Base-by-base conservation (phyloP, 2,797 vertebrate species). In the Halcyon chelicuti region DNA sequence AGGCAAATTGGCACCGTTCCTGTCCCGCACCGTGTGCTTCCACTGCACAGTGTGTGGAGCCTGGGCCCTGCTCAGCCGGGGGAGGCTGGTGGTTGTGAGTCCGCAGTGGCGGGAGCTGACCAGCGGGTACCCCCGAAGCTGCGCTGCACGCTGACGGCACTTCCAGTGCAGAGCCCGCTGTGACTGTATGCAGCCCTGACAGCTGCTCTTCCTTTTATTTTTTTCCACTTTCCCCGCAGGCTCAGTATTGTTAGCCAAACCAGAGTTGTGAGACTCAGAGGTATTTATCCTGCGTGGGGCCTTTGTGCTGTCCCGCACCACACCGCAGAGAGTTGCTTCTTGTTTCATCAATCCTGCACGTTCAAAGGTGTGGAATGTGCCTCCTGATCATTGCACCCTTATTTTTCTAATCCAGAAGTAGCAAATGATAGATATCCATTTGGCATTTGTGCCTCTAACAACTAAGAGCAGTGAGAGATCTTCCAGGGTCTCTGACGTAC, bases 161-260 rank as follows among this genome's bases (percentile, higher is more conserved):
- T 25, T 71, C 18, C 40, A 25, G 3, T 21, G 57, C 65, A 28
- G 22, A 61, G 25, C 65, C 21, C 26, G 4, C 6, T 10, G 21
- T 1, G 2, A 44, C 42, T 16, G 4, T 9, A 5, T 16, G 37
- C 31, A 52, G 2, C 6, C 26, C 42, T 9, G 18, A 46, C 18
- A 58, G 35, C 31, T 80, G 46, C 82, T 72, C 5, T 29, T 54
- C 22, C 7, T 0, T 60, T 31, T 57, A 20, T 52, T 26, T 60
- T 39, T 61, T 12, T 18, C 13, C 9, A 1, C 51, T 73, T 87
- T 33, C 17, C 63, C 61, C 35, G 3, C 8, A 14, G 70, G 35
- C 51, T 68, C 20, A 0, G 11, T 17, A 37, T 3, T 1, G 0
- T 25, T 55, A 35, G 23, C 23, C 21, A 49, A 40, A 52, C 1